Evolutionary conservation across 2,888 invertebrate species (phyloP).

Genomic region (Cacoxenus indagator): DNA sequence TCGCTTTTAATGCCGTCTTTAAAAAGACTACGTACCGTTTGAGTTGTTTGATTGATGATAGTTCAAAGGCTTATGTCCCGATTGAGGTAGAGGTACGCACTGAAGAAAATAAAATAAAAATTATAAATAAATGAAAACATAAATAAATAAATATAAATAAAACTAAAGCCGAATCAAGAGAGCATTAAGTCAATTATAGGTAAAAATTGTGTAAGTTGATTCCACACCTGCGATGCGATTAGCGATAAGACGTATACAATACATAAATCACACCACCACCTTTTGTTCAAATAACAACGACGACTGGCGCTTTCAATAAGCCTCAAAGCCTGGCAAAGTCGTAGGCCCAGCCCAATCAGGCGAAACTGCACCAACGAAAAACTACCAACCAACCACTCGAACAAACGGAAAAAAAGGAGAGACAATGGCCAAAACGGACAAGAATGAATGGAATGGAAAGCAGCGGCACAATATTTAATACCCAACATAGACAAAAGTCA

Average conservation of each 20-base stretch:
- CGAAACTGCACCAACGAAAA: neutral
- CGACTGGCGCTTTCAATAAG: conserved; percentile 8
- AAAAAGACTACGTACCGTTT: no score
- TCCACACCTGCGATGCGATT: neutral
- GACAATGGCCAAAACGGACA: neutral
- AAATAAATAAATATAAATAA: no score
- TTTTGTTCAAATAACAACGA: conserved; percentile 36
- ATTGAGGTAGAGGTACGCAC: no score
- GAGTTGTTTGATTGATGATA: no score
- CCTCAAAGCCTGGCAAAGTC: neutral
- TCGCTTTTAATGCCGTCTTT: no score
- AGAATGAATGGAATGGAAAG: neutral
- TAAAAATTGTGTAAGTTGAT: neutral
- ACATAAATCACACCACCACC: conserved; percentile 34
- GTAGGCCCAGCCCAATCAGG: neutral
- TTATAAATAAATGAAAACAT: neutral
- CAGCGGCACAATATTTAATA: neutral
- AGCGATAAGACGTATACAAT: conserved; percentile 7
- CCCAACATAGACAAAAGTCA: conserved; percentile 48
- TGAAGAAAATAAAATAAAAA: no score
- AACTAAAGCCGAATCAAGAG: neutral
- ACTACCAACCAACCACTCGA: neutral
- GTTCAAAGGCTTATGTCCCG: no score
- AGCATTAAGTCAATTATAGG: neutral
- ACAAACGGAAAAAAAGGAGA: neutral